phyloP scores from a whole-genome alignment of 2,888 invertebrate genomes.

The Alcis repandata region DNA sequence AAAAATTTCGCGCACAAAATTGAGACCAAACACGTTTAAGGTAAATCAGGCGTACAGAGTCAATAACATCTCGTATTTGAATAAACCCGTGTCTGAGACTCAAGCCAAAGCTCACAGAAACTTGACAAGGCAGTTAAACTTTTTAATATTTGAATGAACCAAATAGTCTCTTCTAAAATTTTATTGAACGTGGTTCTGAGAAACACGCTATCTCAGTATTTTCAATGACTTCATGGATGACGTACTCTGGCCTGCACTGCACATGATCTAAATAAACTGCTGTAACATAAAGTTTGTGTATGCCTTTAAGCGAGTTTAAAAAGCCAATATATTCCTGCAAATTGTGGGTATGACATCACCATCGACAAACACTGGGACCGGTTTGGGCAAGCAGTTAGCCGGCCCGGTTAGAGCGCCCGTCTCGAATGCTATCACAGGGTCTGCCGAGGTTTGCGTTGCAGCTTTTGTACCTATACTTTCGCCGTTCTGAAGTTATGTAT shows the following conservation, averaged over 20 bases:
- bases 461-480: background rate
- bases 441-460: constrained; percentile 17
- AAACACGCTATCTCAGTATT: too few species aligned
- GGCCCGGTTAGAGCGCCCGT: constrained; percentile 31
- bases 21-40: too few species aligned
- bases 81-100: too few species aligned
- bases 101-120: too few species aligned
- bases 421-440: constrained; percentile 4
- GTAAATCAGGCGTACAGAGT: too few species aligned
- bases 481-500: background rate
- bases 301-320: background rate
- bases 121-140: too few species aligned
- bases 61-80: too few species aligned
- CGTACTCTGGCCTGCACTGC: background rate
- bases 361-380: constrained; percentile 48
- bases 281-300: background rate
- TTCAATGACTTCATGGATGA: background rate
- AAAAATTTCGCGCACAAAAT: too few species aligned
- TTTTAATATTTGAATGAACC: too few species aligned
- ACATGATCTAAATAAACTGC: background rate
- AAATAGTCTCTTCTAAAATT: too few species aligned
- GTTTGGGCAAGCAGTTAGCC: constrained; percentile 46
- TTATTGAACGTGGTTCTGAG: too few species aligned
- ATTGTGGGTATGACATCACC: constrained; percentile 49
- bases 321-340: constrained; percentile 24